phyloP scores from a whole-genome alignment of 1,140 invertebrate species.

The Panulirus ornatus region DNA sequence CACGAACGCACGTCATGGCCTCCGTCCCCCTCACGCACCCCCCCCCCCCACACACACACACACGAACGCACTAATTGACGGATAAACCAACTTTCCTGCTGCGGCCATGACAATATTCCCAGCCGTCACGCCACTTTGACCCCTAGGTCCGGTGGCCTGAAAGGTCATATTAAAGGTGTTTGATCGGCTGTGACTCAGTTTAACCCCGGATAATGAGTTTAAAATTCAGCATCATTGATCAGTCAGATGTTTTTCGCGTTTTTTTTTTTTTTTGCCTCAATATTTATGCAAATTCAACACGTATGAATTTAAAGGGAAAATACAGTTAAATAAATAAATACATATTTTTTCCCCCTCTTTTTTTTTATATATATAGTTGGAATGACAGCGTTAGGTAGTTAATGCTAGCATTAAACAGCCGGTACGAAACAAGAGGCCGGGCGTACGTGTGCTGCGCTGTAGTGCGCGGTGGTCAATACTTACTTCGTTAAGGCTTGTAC shows the following conservation, averaged over 20 bases:
- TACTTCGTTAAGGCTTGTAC: no score
- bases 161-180: not conserved
- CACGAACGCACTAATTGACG: conserved; percentile 36
- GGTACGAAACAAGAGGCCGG: no score
- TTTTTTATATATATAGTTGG: no score
- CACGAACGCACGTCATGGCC: not conserved
- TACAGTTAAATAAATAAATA: not conserved
- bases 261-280: conserved; percentile 21
- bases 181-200: not conserved
- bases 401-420: no score
- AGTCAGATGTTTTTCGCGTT: conserved; percentile 17
- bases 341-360: no score
- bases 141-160: not conserved
- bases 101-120: conserved; percentile 13
- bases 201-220: conserved; percentile 34
- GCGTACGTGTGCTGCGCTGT: no score
- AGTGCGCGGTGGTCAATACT: no score
- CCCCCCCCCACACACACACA: not conserved
- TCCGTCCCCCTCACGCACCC: not conserved
- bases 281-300: conserved; percentile 27
- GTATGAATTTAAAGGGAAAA: not conserved
- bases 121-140: not conserved
- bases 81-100: conserved; percentile 30
- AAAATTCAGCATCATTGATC: conserved; percentile 33
- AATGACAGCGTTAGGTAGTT: no score